Evolutionary conservation across 2,797 vertebrate genomes (phyloP).

Genomic region (Galaxias olidus): DNA sequence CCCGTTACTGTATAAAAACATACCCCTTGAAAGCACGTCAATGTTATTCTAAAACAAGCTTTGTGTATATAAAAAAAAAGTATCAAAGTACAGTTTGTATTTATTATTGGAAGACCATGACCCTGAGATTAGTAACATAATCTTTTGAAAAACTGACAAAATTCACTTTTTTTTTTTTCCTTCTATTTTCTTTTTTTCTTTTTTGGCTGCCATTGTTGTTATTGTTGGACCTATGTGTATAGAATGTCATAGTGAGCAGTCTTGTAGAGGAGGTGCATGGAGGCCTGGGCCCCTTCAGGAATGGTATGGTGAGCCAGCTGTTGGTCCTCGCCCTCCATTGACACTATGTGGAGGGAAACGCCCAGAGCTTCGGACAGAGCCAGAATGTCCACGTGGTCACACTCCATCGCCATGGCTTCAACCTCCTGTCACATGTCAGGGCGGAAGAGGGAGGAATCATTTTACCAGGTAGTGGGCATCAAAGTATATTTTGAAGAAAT

Average conservation of each 20-base stretch:
- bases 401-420: constrained; percentile 78
- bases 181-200: too few relatives aligned
- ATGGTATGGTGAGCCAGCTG: constrained; percentile 75
- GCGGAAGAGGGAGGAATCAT: neutral
- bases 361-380: constrained; percentile 79
- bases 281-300: constrained; percentile 72
- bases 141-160: too few relatives aligned
- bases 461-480: neutral
- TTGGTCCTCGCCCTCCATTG: constrained; percentile 71
- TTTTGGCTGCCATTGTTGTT: constrained; percentile 12
- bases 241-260: constrained; percentile 76
- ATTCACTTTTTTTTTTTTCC: too few relatives aligned
- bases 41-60: neutral
- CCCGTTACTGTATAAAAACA: neutral
- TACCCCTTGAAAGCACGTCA: neutral
- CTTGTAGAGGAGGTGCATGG: constrained; percentile 80
- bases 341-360: constrained; percentile 74
- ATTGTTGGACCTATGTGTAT: constrained; percentile 55
- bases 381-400: constrained; percentile 80
- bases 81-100: constrained; percentile 18
- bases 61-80: constrained; percentile 8
- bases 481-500: too few relatives aligned
- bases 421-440: constrained; percentile 68
- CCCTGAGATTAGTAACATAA: constrained; percentile 38
- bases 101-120: constrained; percentile 30